Evolutionary conservation across 2,888 invertebrate species (phyloP), one percentile per base, ranked within the genome.

Genomic region (Cataglyphis rosenhaueri): DNA sequence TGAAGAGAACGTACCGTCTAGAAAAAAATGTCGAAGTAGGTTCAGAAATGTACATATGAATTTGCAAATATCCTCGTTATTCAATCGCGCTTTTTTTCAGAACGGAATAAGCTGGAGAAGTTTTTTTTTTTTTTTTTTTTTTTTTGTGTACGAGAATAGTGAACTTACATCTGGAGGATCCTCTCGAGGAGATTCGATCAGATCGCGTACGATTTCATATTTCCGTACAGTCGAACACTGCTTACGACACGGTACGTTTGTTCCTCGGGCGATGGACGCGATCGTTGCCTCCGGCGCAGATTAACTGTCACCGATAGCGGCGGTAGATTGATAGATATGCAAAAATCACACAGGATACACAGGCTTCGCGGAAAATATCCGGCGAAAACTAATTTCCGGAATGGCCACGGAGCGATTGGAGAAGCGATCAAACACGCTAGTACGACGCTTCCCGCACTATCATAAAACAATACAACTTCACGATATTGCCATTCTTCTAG

Each of bases 311-410:
- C 35, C 78, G 78, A 79, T 78, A 70, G 41, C 15, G 48, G 21
- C 38, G 55, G n/a, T 10, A 21, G 81, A 64, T 83, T 64, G 81
- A 70, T 79, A 62, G 81, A 81, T 64, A 79, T 48, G 70, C 81
- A 32, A 61, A 38, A 71, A 79, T 79, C 57, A 57, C 70, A 79
- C 70, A 79, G 57, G 73, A 79, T 78, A 25, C 8, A 76, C 32
- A 25, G 25, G 73, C 57, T 55, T 71, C 32, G 73, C 41, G 8
- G 76, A 78, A 81, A 73, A 75, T 81, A 76, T 81, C 81, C 75
- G 64, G 52, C 41, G 83, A 85, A 55, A 76, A 57, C 71, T 86
- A 86, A 86, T 86, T 86, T 81, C 86, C 86, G 75, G 71, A 41
- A 35, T 32, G 55, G 64, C 32, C 55, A 48, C 75, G 70, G 70